Evolutionary conservation across 2,797 vertebrate genomes (phyloP).

Genomic region (Antrozous pallidus): DNA sequence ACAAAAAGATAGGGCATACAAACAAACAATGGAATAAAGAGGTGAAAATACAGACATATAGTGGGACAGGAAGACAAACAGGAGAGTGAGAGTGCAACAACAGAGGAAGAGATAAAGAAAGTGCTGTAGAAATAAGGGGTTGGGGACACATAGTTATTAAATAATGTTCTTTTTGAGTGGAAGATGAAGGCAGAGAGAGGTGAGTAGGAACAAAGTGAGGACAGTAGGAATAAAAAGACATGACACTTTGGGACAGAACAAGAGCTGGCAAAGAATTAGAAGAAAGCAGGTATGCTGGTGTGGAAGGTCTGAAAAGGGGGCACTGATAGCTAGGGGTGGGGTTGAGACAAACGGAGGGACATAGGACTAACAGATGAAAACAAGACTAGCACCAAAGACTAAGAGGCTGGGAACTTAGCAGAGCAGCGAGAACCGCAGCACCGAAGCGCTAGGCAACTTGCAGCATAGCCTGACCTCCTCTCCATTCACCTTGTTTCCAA

Average conservation of each 20-base stretch:
- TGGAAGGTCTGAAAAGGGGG: neutral
- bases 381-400: neutral
- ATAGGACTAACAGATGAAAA: neutral
- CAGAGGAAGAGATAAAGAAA: neutral
- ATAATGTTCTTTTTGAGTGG: neutral
- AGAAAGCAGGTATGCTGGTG: neutral
- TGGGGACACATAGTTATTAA: neutral
- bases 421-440: neutral
- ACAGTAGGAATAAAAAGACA: neutral
- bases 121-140: neutral
- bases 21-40: neutral
- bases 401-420: neutral
- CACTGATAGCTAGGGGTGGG: neutral
- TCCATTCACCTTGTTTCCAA: slow-evolving; percentile 52
- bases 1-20: neutral
- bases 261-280: neutral
- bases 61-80: slow-evolving; percentile 5
- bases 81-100: neutral
- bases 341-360: neutral
- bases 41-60: neutral
- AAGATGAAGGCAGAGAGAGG: neutral
- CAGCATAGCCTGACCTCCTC: neutral
- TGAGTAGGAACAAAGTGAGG: neutral
- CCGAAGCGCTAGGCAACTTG: neutral
- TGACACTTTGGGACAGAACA: no score